Percentiles rank a stretch among this genome's conserved stretches.
These are phyloP conservation scores for Carassius carassius DNA, from an alignment of 2,113 vertebrate genomes.

Conservation along the genomic window DNA sequence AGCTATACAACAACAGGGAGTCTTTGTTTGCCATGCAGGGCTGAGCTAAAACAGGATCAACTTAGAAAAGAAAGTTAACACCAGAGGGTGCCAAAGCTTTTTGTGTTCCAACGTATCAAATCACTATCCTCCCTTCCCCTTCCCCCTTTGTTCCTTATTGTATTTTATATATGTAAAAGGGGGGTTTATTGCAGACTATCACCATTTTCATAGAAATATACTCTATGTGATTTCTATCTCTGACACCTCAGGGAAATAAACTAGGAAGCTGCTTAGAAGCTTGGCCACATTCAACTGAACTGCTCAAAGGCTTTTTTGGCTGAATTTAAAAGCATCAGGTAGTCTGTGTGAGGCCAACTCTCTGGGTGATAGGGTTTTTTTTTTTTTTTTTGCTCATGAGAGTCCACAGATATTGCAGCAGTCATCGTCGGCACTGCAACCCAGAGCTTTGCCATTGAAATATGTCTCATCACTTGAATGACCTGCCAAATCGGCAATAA, in stretches of 20 bases:
- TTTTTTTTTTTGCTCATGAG: background rate
- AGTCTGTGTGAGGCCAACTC: conserved; percentile 24
- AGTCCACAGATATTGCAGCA: conserved; percentile 25
- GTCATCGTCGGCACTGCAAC: background rate
- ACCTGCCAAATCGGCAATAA: conserved; percentile 12
- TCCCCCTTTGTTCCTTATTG: conserved; percentile 35
- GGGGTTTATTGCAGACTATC: conserved; percentile 34
- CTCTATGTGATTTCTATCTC: conserved; percentile 1
- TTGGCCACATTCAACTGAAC: conserved; percentile 31
- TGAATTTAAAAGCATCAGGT: conserved; percentile 29
- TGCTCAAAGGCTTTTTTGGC: conserved; percentile 33
- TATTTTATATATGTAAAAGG: conserved; percentile 2
- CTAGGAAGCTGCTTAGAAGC: conserved; percentile 31
- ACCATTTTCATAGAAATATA: conserved; percentile 29
- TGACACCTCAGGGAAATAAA: conserved; percentile 24
- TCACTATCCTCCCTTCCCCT: conserved; percentile 13
- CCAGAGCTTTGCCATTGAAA: conserved; percentile 18
- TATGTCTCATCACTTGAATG: conserved; percentile 17
- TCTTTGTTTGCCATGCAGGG: conserved; percentile 33
- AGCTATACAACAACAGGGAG: conserved; percentile 34
- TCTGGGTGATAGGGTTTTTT: background rate
- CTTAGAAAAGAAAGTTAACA: conserved; percentile 72
- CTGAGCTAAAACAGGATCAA: conserved; percentile 56
- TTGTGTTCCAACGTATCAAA: conserved; percentile 65
- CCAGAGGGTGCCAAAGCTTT: conserved; percentile 84